Percentiles rank a stretch among this genome's conserved stretches.
Evolutionary conservation across 53 echinoderm and acorn worm species (phyloP).

Genomic region (Holothuria scabra): DNA sequence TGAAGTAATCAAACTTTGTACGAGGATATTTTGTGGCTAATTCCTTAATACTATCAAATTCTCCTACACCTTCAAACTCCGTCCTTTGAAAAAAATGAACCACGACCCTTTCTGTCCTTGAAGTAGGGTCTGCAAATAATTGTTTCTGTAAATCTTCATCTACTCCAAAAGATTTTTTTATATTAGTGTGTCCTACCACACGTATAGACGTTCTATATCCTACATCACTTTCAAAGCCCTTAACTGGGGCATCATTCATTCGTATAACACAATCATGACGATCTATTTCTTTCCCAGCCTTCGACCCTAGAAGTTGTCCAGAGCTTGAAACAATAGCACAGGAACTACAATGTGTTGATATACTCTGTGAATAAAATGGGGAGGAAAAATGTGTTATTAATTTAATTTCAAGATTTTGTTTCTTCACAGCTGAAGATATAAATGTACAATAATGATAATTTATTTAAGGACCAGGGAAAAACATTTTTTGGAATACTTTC

Average conservation of each 20-base stretch:
- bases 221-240: conserved; percentile 87
- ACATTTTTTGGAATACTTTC: no score
- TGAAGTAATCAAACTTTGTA: conserved; percentile 85
- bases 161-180: conserved; percentile 72
- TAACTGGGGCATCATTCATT: conserved; percentile 97
- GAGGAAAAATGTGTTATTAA: background rate
- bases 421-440: no score
- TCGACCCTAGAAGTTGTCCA: conserved; percentile 80
- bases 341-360: conserved; percentile 83
- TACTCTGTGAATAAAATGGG: conserved; percentile 56
- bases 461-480: no score
- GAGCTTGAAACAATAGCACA: conserved; percentile 98
- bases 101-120: conserved; percentile 70
- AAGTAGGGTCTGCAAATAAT: conserved; percentile 67
- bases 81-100: conserved; percentile 90
- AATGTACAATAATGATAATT: no score
- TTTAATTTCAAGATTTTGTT: no score
- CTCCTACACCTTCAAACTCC: conserved; percentile 69
- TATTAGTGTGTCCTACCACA: conserved; percentile 86
- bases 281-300: conserved; percentile 85
- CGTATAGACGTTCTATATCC: conserved; percentile 82
- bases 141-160: conserved; percentile 57
- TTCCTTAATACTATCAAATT: conserved; percentile 70
- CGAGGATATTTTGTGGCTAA: conserved; percentile 76
- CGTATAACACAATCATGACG: conserved; percentile 90